A percentile compares a stretch with the other conserved stretches of the same genome.
Evolutionary conservation across 2,797 vertebrate genomes (phyloP).

Genomic region (Sparidentex hasta): DNA sequence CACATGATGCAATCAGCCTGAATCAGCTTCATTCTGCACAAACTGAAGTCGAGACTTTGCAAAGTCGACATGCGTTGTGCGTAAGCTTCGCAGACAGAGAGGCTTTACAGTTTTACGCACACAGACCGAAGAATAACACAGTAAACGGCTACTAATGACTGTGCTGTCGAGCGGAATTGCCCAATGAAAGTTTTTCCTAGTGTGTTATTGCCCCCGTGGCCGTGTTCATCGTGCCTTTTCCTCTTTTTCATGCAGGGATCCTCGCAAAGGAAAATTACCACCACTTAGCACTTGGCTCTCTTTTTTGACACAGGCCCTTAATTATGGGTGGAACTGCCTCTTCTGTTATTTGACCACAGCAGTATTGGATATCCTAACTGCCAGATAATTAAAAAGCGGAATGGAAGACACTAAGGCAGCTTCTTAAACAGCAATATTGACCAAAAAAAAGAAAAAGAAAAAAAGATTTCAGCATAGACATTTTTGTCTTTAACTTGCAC

Average conservation of each 20-base stretch:
- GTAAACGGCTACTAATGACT: constrained; percentile 70
- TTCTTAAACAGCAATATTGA: constrained; percentile 22
- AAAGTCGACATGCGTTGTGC: constrained; percentile 26
- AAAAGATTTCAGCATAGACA: neutral
- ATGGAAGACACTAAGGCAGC: constrained; percentile 39
- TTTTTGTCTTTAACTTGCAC: constrained; percentile 22
- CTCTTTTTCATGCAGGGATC: constrained; percentile 56
- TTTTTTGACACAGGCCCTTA: constrained; percentile 70
- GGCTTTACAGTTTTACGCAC: constrained; percentile 41
- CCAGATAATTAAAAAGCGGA: constrained; percentile 73
- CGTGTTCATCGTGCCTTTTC: constrained; percentile 66
- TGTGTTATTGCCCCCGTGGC: constrained; percentile 59
- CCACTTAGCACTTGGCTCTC: constrained; percentile 70
- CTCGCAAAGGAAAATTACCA: constrained; percentile 66
- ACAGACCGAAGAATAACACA: constrained; percentile 59
- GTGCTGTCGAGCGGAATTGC: constrained; percentile 70
- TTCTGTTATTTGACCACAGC: constrained; percentile 79
- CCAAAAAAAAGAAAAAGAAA: neutral
- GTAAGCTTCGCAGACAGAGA: constrained; percentile 49
- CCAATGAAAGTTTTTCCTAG: constrained; percentile 63
- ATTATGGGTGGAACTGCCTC: constrained; percentile 77
- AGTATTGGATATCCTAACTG: constrained; percentile 65
- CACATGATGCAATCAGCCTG: constrained; percentile 1
- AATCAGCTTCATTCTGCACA: constrained; percentile 10
- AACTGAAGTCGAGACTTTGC: neutral